Conservation (phyloP, 92 coral and sea anemone species). For the Siderastrea radians region DNA sequence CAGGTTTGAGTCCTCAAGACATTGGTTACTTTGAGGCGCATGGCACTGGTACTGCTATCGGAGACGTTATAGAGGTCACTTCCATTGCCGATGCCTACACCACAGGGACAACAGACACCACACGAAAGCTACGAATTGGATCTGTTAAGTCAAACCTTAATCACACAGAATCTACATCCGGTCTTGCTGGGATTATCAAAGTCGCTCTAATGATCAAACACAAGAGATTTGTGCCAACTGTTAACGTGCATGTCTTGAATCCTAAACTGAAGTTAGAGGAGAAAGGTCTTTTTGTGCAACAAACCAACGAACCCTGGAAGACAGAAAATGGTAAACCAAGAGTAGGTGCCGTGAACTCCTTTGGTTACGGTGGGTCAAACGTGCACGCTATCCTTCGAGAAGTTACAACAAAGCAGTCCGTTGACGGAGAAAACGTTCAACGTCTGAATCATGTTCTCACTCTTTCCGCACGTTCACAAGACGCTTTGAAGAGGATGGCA, state of each 20-base stretch:
- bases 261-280: conserved; percentile 76
- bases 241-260: conserved; percentile 64
- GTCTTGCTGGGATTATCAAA: conserved; percentile 86
- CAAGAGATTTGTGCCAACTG: conserved; percentile 75
- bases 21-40: conserved; percentile 88
- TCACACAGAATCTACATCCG: conserved; percentile 90
- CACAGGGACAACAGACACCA: not conserved
- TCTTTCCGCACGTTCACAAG: conserved; percentile 76
- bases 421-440: no score
- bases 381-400: conserved; percentile 83
- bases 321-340: conserved; percentile 65
- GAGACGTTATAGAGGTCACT: conserved; percentile 83
- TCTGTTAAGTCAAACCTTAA: conserved; percentile 90
- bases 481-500: conserved; percentile 69
- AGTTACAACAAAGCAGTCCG: not conserved
- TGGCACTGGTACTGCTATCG: conserved; percentile 93
- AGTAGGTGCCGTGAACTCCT: conserved; percentile 84
- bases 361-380: conserved; percentile 93
- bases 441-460: conserved; percentile 57
- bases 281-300: conserved; percentile 81
- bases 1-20: conserved; percentile 73
- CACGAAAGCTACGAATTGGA: conserved; percentile 71
- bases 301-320: conserved; percentile 69
- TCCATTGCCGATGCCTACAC: conserved; percentile 77
- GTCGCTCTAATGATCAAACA: conserved; percentile 86